Conservation (phyloP, 2,797 vertebrate genomes). For the Propithecus perrieri region DNA sequence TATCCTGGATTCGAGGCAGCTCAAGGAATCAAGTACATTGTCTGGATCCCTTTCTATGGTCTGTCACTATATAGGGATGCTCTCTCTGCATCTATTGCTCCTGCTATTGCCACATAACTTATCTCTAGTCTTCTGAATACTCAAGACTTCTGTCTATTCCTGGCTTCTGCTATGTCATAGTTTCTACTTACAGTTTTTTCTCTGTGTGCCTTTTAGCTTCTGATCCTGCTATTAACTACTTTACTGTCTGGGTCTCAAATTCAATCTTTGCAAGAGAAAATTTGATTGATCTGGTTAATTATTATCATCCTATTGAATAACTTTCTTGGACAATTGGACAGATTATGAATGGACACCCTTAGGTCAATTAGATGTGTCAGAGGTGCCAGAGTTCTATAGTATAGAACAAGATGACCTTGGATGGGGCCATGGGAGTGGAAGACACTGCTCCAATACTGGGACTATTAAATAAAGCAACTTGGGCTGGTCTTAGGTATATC, state of each 20-base stretch:
- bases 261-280: conserved; percentile 50
- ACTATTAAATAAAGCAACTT: conserved; percentile 19
- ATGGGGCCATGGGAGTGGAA: background rate
- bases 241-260: conserved; percentile 33
- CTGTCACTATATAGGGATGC: background rate
- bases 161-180: background rate
- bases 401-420: conserved; percentile 28
- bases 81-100: background rate
- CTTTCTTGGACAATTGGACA: background rate
- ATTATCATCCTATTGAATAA: conserved; percentile 54
- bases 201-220: conserved; percentile 21
- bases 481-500: background rate
- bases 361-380: conserved; percentile 30
- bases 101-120: background rate
- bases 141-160: background rate
- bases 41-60: background rate
- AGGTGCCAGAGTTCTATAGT: background rate
- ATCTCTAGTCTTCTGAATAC: background rate
- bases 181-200: background rate
- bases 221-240: conserved; percentile 2
- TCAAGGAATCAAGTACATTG: background rate
- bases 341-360: conserved; percentile 32
- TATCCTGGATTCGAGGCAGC: background rate
- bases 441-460: background rate
- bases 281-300: conserved; percentile 58